Conservation (phyloP, 1,140 invertebrate genomes). For the Bombyx mori region ASM3026992v2 NC_085107.1:13773001-13773500, state of each 20-base stretch:
- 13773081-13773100: too few relatives aligned
- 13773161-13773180: too few relatives aligned
- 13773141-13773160: too few relatives aligned
- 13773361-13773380: constrained; percentile 59
- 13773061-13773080: neutral
- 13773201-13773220: neutral
- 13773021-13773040: too few relatives aligned
- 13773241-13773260: constrained; percentile 1
- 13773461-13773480: too few relatives aligned
- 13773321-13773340: constrained; percentile 83
- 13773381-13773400: constrained; percentile 33
- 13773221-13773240: neutral
- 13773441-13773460: neutral
- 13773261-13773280: constrained; percentile 16
- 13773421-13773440: constrained; percentile 15
- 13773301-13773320: constrained; percentile 40
- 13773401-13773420: constrained; percentile 15
- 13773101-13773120: too few relatives aligned
- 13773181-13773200: neutral
- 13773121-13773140: too few relatives aligned
- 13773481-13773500: too few relatives aligned
- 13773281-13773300: constrained; percentile 11
- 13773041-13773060: too few relatives aligned
- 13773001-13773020: neutral
- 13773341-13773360: constrained; percentile 71